These are phyloP conservation scores for Heloderma charlesbogerti DNA, from an alignment of 2,113 vertebrate species.

Conservation along the genomic window DNA sequence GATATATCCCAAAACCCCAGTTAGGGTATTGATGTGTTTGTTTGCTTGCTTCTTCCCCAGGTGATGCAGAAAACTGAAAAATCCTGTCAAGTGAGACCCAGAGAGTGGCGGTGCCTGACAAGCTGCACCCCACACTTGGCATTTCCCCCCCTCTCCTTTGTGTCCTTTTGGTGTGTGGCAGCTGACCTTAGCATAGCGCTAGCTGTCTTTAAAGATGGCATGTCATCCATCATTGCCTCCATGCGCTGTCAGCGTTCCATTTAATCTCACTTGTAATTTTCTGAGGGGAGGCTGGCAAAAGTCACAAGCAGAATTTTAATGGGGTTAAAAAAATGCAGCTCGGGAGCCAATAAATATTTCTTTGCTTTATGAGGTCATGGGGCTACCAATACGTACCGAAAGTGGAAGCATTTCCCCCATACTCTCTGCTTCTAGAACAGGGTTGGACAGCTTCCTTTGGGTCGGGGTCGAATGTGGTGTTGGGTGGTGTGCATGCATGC, in stretches of 20 bases:
- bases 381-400: neutral
- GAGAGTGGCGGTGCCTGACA: slow-evolving; percentile 38
- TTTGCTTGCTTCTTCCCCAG: neutral
- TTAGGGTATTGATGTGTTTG: slow-evolving; percentile 21
- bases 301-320: slow-evolving; percentile 81
- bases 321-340: slow-evolving; percentile 47
- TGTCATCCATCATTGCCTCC: slow-evolving; percentile 78
- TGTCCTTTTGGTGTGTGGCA: slow-evolving; percentile 55
- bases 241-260: slow-evolving; percentile 66
- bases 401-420: neutral
- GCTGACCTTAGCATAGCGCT: slow-evolving; percentile 71
- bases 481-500: too few relatives aligned
- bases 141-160: slow-evolving; percentile 44
- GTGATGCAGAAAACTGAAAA: neutral
- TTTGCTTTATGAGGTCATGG: slow-evolving; percentile 31
- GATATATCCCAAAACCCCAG: slow-evolving; percentile 22
- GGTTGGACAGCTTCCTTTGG: too few relatives aligned
- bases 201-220: slow-evolving; percentile 75
- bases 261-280: slow-evolving; percentile 83
- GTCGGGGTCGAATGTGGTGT: too few relatives aligned
- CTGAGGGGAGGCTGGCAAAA: slow-evolving; percentile 75
- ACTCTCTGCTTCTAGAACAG: neutral
- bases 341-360: slow-evolving; percentile 54
- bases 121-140: slow-evolving; percentile 18
- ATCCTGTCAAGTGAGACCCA: neutral